Conservation (phyloP, 2,797 vertebrate species). For the Tangara arthus region DNA sequence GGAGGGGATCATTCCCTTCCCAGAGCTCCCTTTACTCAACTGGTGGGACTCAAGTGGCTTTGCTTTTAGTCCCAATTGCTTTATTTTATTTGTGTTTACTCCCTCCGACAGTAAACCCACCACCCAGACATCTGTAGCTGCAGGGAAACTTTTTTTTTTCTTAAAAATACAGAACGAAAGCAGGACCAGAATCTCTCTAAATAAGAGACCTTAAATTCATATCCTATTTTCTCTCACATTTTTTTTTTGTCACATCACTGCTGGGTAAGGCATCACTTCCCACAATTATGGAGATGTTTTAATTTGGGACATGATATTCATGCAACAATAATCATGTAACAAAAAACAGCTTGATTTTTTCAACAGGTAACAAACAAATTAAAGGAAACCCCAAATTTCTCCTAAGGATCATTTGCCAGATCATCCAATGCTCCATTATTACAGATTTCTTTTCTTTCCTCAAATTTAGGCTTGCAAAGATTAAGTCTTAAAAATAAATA, state of each 20-base stretch:
- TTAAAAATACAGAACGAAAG: not conserved
- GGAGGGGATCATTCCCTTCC: not conserved
- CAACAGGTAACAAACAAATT: not conserved
- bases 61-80: not conserved
- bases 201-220: not conserved
- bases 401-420: not conserved
- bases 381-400: not conserved
- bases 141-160: not conserved
- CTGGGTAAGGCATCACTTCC: not conserved
- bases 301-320: not conserved
- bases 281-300: not conserved
- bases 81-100: not conserved
- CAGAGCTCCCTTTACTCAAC: not conserved
- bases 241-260: not conserved
- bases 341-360: not conserved
- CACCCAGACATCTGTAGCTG: not conserved
- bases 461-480: not conserved
- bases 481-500: not conserved
- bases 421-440: not conserved
- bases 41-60: not conserved
- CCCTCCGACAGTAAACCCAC: not conserved
- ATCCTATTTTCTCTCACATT: not conserved
- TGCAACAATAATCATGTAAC: accelerated
- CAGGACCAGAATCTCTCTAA: not conserved
- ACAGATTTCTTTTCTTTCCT: not conserved